Conservation (phyloP, 2,888 invertebrate species). For the Rhagophthalmus giganteus region DNA sequence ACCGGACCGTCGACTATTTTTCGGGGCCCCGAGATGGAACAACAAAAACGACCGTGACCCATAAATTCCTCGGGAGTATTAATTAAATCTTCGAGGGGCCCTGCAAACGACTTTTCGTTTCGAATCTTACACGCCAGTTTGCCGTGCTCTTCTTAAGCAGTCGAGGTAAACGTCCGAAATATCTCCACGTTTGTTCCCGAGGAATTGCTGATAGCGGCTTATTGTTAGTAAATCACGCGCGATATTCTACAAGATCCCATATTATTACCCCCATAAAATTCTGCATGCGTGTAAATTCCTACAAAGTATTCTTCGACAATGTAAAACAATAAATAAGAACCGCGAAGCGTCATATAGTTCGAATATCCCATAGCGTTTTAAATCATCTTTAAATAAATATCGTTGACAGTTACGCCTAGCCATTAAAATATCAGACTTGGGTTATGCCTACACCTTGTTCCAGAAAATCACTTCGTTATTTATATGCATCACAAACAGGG, state of each 20-base stretch:
- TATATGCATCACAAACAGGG: constrained; percentile 40
- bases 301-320: constrained; percentile 27
- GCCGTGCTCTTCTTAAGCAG: too few relatives aligned
- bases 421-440: constrained; percentile 46
- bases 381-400: constrained; percentile 56
- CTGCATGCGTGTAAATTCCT: constrained; percentile 14
- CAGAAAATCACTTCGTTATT: constrained; percentile 50
- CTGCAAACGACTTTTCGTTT: background rate
- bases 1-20: too few relatives aligned
- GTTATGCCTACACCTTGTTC: constrained; percentile 48
- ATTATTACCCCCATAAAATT: constrained; percentile 13
- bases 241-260: background rate
- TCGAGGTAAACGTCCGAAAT: constrained; percentile 12
- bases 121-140: constrained; percentile 8
- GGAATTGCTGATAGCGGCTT: constrained; percentile 12
- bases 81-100: too few relatives aligned
- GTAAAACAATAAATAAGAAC: constrained; percentile 23
- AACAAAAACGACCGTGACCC: too few relatives aligned
- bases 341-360: constrained; percentile 24
- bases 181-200: constrained; percentile 9
- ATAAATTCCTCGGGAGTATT: too few relatives aligned
- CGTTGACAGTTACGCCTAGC: constrained; percentile 53
- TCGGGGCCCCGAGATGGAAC: too few relatives aligned
- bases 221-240: constrained; percentile 15
- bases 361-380: constrained; percentile 37